Conservation (phyloP, 2,888 invertebrate genomes). For the Phyllotreta striolata region DNA sequence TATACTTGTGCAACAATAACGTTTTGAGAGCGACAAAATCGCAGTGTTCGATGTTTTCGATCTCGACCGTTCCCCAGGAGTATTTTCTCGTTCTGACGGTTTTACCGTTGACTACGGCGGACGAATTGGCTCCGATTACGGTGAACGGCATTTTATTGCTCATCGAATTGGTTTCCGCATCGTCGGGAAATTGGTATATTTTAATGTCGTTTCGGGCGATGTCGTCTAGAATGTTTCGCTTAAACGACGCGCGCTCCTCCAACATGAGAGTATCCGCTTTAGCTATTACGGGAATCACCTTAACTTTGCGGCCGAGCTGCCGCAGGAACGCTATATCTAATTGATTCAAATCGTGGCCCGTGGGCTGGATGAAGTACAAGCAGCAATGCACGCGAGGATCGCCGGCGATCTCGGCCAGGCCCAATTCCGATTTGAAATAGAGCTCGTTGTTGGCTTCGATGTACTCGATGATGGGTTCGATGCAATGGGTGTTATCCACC, state of each 20-base stretch:
- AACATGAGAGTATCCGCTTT: slow-evolving; percentile 99
- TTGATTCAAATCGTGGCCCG: slow-evolving; percentile 95
- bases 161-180: slow-evolving; percentile 77
- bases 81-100: slow-evolving; percentile 92
- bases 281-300: slow-evolving; percentile 97
- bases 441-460: slow-evolving; percentile 98
- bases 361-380: slow-evolving; percentile 97
- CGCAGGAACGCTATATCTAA: slow-evolving; percentile 99
- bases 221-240: slow-evolving; percentile 96
- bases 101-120: slow-evolving; percentile 89
- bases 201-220: slow-evolving; percentile 96
- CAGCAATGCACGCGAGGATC: slow-evolving; percentile 98
- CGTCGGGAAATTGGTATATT: slow-evolving; percentile 97
- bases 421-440: slow-evolving; percentile 94
- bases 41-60: slow-evolving; percentile 98
- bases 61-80: slow-evolving; percentile 98
- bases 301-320: slow-evolving; percentile 96
- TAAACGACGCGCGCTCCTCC: slow-evolving; percentile 94
- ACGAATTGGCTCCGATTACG: slow-evolving; percentile 95
- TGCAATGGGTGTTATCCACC: slow-evolving; percentile 98
- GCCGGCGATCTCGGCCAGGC: slow-evolving; percentile 86
- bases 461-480: slow-evolving; percentile 97
- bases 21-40: slow-evolving; percentile 97
- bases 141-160: slow-evolving; percentile 95
- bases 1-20: slow-evolving; percentile 95